Evolutionary conservation across 1,140 invertebrate genomes (phyloP), one percentile per base, ranked within the genome.

Genomic region (Aphaenogaster rudis): DNA sequence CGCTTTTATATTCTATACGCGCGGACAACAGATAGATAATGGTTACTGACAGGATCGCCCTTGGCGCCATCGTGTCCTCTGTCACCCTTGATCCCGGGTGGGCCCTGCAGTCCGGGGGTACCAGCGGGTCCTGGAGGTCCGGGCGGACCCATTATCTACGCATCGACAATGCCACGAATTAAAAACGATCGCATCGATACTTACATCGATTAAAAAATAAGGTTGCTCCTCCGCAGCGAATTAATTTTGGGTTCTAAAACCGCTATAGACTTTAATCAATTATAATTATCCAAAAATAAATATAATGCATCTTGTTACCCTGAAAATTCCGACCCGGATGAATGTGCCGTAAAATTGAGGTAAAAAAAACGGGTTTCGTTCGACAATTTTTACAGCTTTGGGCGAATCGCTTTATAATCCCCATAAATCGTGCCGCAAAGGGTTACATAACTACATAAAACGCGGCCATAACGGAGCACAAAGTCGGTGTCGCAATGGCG

Each of bases 11-110:
- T 48, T 48, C n/a, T 39, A 61, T 13, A n/a, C 13, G 15, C 42
- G 42, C 28, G 42, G 5, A 21, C 69, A 61, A 84, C 6, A 74
- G 28, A 78, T 91, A 61, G 69, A 77, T 74, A 86, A 86, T 72
- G 81, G 64, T 89, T 94, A 96, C 96, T 96, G 96, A 99, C 98
- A 93, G 97, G 95, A 96, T 99, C 98, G 91, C 98, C 98, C 96
- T 99, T 99, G 71, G 96, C 96, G 88, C 98, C 98, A 92, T 98
- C 98, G 92, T 97, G 97, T 91, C 98, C 98, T 95, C 97, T 96
- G 93, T 98, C 98, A 80, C 98, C 98, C 95, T 98, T 99, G 92
- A 98, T 98, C 88, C 98, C 98, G 54, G 98, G 98, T 64, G 98
- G 98, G 63, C 98, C 98, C 95, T 98, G 97, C 13, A 97, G 94